Base-by-base conservation (phyloP, 2,113 vertebrate genomes). In the Rhadina sibilatrix region DNA sequence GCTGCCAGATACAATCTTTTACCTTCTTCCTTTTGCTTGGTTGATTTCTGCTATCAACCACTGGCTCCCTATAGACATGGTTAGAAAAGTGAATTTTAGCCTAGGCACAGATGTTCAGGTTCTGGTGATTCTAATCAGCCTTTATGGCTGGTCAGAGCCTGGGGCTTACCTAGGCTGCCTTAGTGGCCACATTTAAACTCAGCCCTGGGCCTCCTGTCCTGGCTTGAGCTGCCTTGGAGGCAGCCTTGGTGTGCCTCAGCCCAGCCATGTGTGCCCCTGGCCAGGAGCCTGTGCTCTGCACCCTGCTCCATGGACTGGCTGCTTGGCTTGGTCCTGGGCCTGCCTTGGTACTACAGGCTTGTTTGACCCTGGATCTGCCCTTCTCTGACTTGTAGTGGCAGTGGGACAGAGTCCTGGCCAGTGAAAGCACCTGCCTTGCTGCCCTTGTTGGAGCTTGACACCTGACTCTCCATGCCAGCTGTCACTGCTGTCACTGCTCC, bases 371-470 rank as follows among this genome's bases (percentile, higher is more conserved):
- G 47, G 46, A 15, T 13, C 23, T 56, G n/a, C 42, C 15, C 11
- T 23, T 15, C n/a, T 61, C 10, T 0, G 0, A 8, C 47, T 16
- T 18, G 5, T 5, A 4, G 44, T n/a, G 40, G 42, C 61, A 13
- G 13, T 31, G 49, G 44, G 59, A 56, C 0, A 0, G 54, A 40
- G 46, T 16, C 38, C 23, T 54, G 11, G 16, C 25, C 40, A 21
- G n/a, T 15, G 65, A 50, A 24, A 31, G 44, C 7, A 2, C 31
- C 54, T 68, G 53, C 76, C 49, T 74, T 53, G 47, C 75, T 75
- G 60, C 46, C 30, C 31, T 30, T 42, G 33, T 13, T 63, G 53
- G 28, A 27, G 40, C 38, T 50, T 50, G 49, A 22, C 12, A 11
- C 11, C 7, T n/a, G 64, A 27, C 35, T 92, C 28, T 44, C 16